phyloP scores from a whole-genome alignment of 2,888 invertebrate species.

The Brenthis ino region DNA sequence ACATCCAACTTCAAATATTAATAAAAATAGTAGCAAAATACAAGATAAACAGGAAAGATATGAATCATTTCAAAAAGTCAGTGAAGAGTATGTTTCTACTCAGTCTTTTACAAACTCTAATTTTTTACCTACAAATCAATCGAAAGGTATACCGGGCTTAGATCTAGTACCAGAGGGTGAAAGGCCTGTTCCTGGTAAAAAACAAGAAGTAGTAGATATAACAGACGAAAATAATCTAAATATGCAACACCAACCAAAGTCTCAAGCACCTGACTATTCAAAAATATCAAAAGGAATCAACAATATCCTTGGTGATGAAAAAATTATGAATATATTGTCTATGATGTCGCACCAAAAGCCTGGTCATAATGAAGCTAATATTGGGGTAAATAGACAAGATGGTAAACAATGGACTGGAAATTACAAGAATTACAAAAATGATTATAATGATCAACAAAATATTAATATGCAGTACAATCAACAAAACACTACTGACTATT shows the following conservation, averaged over 20 bases:
- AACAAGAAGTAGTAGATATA: constrained; percentile 64
- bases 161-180: constrained; percentile 84
- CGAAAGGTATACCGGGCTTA: constrained; percentile 87
- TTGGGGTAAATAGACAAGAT: constrained; percentile 29
- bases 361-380: constrained; percentile 19
- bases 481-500: constrained; percentile 25
- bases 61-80: constrained; percentile 53
- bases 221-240: constrained; percentile 46
- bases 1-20: constrained; percentile 44
- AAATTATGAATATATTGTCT: constrained; percentile 83
- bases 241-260: constrained; percentile 31
- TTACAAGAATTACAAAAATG: constrained; percentile 41
- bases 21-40: constrained; percentile 49
- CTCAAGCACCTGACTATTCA: constrained; percentile 73
- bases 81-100: constrained; percentile 43
- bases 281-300: constrained; percentile 84
- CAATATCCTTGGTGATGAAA: constrained; percentile 84
- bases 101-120: constrained; percentile 47
- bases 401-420: constrained; percentile 53
- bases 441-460: constrained; percentile 29
- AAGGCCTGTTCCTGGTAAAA: constrained; percentile 42
- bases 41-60: constrained; percentile 54
- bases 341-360: constrained; percentile 57
- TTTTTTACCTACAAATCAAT: constrained; percentile 59
- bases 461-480: constrained; percentile 26